phyloP scores from a whole-genome alignment of 1,140 invertebrate species.

The Bradysia coprophila region DNA sequence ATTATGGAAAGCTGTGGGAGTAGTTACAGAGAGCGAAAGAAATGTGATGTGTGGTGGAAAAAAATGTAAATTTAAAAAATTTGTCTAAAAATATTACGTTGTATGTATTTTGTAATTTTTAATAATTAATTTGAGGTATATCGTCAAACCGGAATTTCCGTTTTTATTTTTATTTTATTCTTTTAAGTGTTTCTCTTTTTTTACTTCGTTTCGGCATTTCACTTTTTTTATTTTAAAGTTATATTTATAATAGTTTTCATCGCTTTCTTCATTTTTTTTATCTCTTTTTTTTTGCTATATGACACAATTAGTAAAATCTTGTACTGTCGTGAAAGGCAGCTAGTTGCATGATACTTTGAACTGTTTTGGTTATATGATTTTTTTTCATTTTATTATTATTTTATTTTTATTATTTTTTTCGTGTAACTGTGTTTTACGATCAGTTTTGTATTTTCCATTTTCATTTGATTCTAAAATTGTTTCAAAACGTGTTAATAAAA shows the following conservation, averaged over 20 bases:
- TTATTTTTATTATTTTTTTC: not conserved
- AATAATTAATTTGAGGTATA: not conserved
- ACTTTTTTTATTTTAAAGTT: not conserved
- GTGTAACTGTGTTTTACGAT: not conserved
- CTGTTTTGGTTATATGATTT: constrained; percentile 2
- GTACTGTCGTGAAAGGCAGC: constrained; percentile 5
- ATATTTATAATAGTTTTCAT: not conserved
- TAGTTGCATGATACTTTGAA: constrained; percentile 6
- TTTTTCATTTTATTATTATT: constrained; percentile 3
- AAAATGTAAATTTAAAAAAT: not conserved
- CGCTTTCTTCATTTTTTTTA: not conserved
- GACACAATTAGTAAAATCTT: constrained; percentile 2
- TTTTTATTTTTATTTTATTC: not conserved
- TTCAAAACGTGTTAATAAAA: too few relatives aligned
- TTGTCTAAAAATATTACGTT: not conserved
- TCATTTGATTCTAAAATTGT: too few relatives aligned
- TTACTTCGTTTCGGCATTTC: too few relatives aligned
- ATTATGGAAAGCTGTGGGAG: too few relatives aligned
- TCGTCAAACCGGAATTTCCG: not conserved
- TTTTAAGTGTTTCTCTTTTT: not conserved
- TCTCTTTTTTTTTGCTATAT: not conserved
- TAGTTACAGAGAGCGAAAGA: not conserved
- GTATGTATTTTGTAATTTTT: not conserved
- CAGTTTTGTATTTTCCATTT: too few relatives aligned
- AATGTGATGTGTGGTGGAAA: not conserved